phyloP scores from a whole-genome alignment of 2,888 invertebrate species.

The Baccha elongata region DNA sequence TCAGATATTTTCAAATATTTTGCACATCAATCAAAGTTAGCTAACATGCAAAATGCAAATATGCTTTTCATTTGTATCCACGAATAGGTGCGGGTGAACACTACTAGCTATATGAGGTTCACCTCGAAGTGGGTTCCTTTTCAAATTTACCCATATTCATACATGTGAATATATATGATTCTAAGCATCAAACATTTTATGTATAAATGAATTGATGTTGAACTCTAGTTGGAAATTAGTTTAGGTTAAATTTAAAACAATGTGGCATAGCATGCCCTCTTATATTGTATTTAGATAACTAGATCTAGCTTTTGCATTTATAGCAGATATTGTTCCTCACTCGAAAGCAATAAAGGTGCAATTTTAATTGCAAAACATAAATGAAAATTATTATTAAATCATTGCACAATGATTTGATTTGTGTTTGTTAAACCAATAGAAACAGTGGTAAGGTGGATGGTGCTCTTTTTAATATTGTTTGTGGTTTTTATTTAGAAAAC shows the following conservation, averaged over 20 bases:
- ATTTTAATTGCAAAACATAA: slow-evolving; percentile 66
- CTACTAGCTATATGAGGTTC: slow-evolving; percentile 61
- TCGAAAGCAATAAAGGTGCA: slow-evolving; percentile 31
- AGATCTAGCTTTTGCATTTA: slow-evolving; percentile 14
- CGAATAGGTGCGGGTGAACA: slow-evolving; percentile 54
- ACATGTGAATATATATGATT: slow-evolving; percentile 7
- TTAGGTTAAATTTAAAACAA: slow-evolving; percentile 62
- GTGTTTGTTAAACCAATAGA: slow-evolving; percentile 28
- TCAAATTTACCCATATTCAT: slow-evolving; percentile 41
- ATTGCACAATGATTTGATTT: slow-evolving; percentile 54
- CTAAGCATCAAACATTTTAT: slow-evolving; percentile 38
- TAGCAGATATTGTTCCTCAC: slow-evolving; percentile 30
- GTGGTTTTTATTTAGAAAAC: slow-evolving; percentile 7
- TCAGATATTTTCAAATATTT: slow-evolving; percentile 69
- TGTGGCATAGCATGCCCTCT: slow-evolving; percentile 33
- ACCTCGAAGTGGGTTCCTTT: slow-evolving; percentile 63
- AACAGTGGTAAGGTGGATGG: not conserved
- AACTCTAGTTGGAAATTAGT: slow-evolving; percentile 53
- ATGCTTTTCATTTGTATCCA: slow-evolving; percentile 59
- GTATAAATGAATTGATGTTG: slow-evolving; percentile 48
- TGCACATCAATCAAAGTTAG: slow-evolving; percentile 71
- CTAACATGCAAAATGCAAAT: slow-evolving; percentile 42
- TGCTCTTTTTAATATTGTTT: not conserved
- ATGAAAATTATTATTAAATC: slow-evolving; percentile 64
- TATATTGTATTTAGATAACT: no score